Base-by-base conservation (phyloP, 1,140 invertebrate genomes). In the Psix sp. region DNA sequence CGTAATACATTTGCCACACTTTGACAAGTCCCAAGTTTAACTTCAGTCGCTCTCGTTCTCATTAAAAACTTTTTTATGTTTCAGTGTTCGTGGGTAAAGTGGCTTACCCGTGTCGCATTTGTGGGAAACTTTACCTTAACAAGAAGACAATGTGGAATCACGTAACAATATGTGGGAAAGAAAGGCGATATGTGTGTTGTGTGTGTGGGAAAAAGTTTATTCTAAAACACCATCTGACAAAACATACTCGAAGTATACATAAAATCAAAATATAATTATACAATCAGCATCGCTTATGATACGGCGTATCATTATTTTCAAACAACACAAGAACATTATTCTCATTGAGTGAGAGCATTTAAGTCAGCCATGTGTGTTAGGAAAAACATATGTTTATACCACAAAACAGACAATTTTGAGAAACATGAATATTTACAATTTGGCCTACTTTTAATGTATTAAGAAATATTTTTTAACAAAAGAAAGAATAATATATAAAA, bases 131-230 rank as follows among this genome's bases (percentile, higher is more conserved):
- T 10, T 79, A 67, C 39, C 54, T 71, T 4, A 71, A 76, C 54
- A 71, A 76, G 62, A 76, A 67, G 57, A 71, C 74, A 15, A 66
- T 76, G 56, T 67, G 66, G 74, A 71, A 76, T 67, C 74, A 76
- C 29, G 56, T 71, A 0, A 67, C 66, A 0, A 59, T 42, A 2
- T 76, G 74, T 9, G 74, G 74, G 0, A 76, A 76, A 63, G 66
- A 66, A 29, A 26, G 74, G 9, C 31, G 62, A 59, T 67, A 68
- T 72, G 73, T 75, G 18, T 90, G 89, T 67, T 74, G 81, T 10
- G 73, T 85, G 36, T 90, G 89, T 63, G 86, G 86, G 14, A 88
- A 87, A 35, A 80, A 76, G 13, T 90, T 90, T 74, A 87, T 86
- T 17, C 82, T 86, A 14, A 88, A 87, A 33, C 84, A 86, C 35